These are phyloP conservation scores for Epirrita christyi DNA, from an alignment of 2,888 invertebrate genomes.

Conservation along the genomic window DNA sequence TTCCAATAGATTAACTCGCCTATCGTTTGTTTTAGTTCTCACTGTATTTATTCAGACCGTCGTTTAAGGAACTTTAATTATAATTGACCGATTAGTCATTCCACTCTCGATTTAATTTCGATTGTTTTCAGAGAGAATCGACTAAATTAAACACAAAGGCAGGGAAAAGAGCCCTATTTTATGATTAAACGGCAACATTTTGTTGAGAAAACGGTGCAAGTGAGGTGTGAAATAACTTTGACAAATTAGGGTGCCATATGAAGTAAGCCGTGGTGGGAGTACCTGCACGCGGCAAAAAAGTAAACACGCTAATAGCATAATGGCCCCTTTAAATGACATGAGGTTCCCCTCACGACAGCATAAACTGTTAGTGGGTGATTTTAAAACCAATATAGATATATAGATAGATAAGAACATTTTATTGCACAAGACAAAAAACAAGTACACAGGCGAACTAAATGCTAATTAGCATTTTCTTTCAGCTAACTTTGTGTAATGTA, in stretches of 20 bases:
- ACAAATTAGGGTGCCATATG: slow-evolving; percentile 24
- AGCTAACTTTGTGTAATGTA: no score
- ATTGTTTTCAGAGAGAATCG: slow-evolving; percentile 24
- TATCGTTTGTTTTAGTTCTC: slow-evolving; percentile 32
- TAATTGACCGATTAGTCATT: slow-evolving; percentile 29
- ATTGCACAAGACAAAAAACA: no score
- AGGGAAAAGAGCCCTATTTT: slow-evolving; percentile 1
- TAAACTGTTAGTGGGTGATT: background rate
- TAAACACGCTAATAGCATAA: slow-evolving; percentile 1
- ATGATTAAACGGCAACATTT: slow-evolving; percentile 6
- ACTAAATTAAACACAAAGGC: slow-evolving; percentile 5
- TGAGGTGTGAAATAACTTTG: slow-evolving; percentile 17
- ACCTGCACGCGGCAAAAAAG: background rate
- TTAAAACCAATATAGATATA: background rate
- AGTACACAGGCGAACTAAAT: no score
- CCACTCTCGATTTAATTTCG: slow-evolving; percentile 24
- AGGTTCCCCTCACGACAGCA: background rate
- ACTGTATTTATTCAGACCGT: slow-evolving; percentile 30
- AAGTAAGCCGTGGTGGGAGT: slow-evolving; percentile 2
- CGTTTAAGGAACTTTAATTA: slow-evolving; percentile 34
- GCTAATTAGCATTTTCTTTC: no score
- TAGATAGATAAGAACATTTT: no score
- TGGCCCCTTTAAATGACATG: background rate
- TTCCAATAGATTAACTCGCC: slow-evolving; percentile 26
- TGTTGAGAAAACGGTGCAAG: slow-evolving; percentile 12